A percentile compares a stretch with the other conserved stretches of the same genome.
These are phyloP conservation scores for Coregonus suidteri DNA, from an alignment of 2,797 vertebrate genomes.

Conservation along the genomic window DNA sequence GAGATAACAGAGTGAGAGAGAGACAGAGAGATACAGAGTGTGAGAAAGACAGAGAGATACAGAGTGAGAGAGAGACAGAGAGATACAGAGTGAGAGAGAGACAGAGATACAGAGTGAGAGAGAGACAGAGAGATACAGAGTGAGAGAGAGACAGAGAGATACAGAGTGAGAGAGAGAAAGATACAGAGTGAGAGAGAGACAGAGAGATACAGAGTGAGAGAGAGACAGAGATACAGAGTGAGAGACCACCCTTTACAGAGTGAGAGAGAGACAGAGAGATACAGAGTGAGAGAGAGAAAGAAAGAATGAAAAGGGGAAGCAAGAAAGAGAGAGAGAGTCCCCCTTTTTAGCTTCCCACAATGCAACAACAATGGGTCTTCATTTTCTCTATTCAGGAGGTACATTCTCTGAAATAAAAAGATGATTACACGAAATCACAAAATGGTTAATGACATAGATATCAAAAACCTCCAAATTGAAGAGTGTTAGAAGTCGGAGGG, in stretches of 20 bases:
- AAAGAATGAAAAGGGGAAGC: conserved; percentile 49
- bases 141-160: conserved; percentile 33
- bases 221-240: conserved; percentile 30
- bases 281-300: conserved; percentile 26
- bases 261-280: conserved; percentile 14
- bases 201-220: not conserved
- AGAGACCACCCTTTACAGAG: conserved; percentile 17
- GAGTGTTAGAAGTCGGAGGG: conserved; percentile 47
- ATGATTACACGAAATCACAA: conserved; percentile 65
- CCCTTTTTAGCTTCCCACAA: conserved; percentile 65
- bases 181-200: no score
- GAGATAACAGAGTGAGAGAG: conserved; percentile 21
- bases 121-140: conserved; percentile 21
- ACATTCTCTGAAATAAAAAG: conserved; percentile 68
- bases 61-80: conserved; percentile 26
- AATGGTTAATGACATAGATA: conserved; percentile 69
- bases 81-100: conserved; percentile 28
- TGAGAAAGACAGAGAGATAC: not conserved
- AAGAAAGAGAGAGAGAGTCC: conserved; percentile 27
- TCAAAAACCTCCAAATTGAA: conserved; percentile 47
- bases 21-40: conserved; percentile 11
- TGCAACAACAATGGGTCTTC: conserved; percentile 69
- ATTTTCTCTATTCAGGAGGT: conserved; percentile 67
- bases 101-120: conserved; percentile 4
- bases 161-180: conserved; percentile 37